Percentiles rank a stretch among this genome's conserved stretches.
Conservation (phyloP, 2,113 vertebrate genomes). For the Entomyzon cyanotis region DNA sequence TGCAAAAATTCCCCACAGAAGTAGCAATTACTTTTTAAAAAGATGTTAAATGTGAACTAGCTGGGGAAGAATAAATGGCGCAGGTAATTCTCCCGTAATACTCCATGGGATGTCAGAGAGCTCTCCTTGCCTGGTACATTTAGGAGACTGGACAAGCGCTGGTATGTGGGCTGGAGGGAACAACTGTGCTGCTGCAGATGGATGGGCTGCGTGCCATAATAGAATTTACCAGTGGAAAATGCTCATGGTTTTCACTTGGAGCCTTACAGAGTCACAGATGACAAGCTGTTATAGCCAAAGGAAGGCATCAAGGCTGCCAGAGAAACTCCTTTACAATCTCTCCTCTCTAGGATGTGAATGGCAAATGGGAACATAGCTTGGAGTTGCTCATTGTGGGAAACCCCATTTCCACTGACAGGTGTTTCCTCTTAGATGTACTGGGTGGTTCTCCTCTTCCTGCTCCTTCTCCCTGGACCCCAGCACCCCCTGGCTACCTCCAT, state of each 20-base stretch:
- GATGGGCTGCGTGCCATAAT: not conserved
- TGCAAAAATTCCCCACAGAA: not conserved
- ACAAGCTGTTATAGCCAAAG: not conserved
- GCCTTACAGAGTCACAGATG: not conserved
- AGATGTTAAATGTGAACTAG: not conserved
- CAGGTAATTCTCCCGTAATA: not conserved
- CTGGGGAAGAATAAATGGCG: not conserved
- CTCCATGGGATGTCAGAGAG: rapidly evolving
- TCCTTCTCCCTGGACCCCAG: not conserved
- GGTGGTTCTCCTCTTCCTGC: not conserved
- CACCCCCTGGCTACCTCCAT: not conserved
- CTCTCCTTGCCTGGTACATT: not conserved
- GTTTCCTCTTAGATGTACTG: not conserved
- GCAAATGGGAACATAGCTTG: not conserved
- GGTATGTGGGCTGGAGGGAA: not conserved
- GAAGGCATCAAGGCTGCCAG: not conserved
- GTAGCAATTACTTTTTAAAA: not conserved
- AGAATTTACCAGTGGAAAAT: not conserved
- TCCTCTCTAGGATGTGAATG: not conserved
- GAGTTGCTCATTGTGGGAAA: not conserved
- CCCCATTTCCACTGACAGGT: not conserved
- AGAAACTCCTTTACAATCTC: not conserved
- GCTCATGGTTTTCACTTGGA: not conserved
- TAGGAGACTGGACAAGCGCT: not conserved
- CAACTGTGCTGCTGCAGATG: not conserved